These are phyloP conservation scores for Sterna hirundo DNA, from an alignment of 2,113 vertebrate genomes.

Conservation along the genomic window DNA sequence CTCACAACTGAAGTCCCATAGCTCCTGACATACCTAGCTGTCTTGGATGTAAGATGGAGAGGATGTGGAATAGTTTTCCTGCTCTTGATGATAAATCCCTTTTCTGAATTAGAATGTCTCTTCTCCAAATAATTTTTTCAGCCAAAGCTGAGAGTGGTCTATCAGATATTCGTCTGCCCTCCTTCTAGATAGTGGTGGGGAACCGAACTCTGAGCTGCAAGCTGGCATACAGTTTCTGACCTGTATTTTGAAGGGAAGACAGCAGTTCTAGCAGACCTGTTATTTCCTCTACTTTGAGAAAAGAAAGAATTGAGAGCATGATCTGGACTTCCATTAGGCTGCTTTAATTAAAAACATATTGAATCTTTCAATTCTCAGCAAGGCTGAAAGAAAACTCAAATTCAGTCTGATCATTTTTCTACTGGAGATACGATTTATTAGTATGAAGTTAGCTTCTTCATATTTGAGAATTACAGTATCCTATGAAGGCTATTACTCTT, in stretches of 20 bases:
- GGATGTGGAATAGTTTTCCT: background rate
- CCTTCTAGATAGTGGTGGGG: background rate
- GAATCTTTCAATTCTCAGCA: background rate
- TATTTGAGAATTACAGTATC: background rate
- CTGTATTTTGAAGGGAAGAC: background rate
- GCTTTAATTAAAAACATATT: slow-evolving; percentile 7
- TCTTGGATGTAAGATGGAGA: background rate
- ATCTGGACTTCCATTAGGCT: background rate
- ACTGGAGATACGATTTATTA: background rate
- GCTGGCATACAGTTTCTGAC: background rate
- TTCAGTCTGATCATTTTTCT: background rate
- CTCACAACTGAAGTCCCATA: background rate
- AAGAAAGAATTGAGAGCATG: background rate
- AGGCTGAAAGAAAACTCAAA: slow-evolving; percentile 2
- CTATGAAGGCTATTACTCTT: background rate
- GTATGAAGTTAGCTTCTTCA: background rate
- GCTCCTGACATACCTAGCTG: background rate
- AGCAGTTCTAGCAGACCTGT: background rate
- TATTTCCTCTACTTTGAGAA: background rate
- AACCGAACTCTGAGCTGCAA: background rate
- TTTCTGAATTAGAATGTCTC: background rate
- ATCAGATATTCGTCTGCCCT: background rate
- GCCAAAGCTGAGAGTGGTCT: background rate
- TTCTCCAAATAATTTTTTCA: background rate
- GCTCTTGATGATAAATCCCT: background rate